Evolutionary conservation across 2,797 vertebrate genomes (phyloP), one percentile per base, ranked within the genome.

Genomic region (Lutjanus argentimaculatus): DNA sequence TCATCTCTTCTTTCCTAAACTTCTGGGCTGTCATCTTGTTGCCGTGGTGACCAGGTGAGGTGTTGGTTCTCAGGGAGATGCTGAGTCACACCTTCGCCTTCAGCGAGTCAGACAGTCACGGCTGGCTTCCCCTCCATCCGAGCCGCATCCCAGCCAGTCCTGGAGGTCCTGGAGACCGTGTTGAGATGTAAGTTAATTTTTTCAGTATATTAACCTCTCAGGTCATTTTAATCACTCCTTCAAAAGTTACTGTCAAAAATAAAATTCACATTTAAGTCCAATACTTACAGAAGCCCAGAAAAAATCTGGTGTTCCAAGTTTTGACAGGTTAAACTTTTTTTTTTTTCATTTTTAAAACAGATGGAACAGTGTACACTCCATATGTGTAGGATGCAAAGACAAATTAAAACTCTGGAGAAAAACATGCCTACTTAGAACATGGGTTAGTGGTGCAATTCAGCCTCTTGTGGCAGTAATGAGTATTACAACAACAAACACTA

Each of bases 61-160:
- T 96, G 21, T 94, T 92, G 83, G 89, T 92, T 61, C 96, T 98
- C 55, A 95, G 96, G 74, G 91, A 95, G 66, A 93, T 95, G 93
- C 91, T 96, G 66, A 92, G 94, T 59, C 93, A 88, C 75, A 93
- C 93, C 42, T 93, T 89, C 16, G 95, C 96, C 55, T 95, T 98
- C 92, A 95, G 95, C 77, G 95, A 98, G 93, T 86, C 91, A 69
- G 96, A 98, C 93, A 93, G 94, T 45, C 94, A 81, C 52, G 96
- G 96, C 0, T 97, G 96, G 96, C 96, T 97, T 80, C 97, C 97
- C 6, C 74, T 99, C 59, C 97, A 97, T n/a, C 15, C 86, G 96
- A 63, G 96, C 96, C 61, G 96, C 95, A 9, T 85, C 94, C 59
- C 92, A 94, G 76, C 95, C 97, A 17, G 68, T 95, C 83, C 92